phyloP scores from a whole-genome alignment of 2,113 vertebrate genomes.

The Ammodytes marinus region DNA sequence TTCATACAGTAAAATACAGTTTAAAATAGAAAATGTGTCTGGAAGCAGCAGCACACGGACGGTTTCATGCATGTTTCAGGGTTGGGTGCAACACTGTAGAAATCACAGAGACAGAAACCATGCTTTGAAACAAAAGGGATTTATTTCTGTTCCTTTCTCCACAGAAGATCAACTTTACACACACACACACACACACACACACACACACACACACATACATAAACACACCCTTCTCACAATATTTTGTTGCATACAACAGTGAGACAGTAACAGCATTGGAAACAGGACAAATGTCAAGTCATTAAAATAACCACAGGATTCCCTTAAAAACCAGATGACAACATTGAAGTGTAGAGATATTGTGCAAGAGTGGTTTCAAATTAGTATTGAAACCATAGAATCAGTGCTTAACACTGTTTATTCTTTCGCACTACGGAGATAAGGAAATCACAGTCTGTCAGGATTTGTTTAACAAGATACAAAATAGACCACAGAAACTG shows the following conservation, averaged over 20 bases:
- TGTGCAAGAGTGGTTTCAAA: not conserved
- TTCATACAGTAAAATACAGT: slow-evolving; percentile 43
- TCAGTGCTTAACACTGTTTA: not conserved
- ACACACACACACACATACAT: not conserved
- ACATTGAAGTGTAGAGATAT: slow-evolving; percentile 6
- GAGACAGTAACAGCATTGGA: not conserved
- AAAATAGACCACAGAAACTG: slow-evolving; percentile 8
- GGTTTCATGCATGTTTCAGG: slow-evolving; percentile 21
- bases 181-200: not conserved
- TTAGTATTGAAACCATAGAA: not conserved
- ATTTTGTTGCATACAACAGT: not conserved
- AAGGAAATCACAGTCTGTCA: not conserved
- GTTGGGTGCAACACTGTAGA: slow-evolving; percentile 20
- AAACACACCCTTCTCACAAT: not conserved
- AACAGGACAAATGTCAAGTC: slow-evolving; percentile 4
- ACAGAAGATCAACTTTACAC: not conserved
- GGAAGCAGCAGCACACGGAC: not conserved
- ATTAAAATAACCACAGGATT: slow-evolving; percentile 1
- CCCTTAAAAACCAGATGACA: not conserved
- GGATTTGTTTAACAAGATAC: not conserved
- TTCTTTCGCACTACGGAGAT: not conserved
- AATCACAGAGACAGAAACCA: slow-evolving; percentile 24
- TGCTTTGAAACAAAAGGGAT: slow-evolving; percentile 30
- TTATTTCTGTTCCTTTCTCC: slow-evolving; percentile 48
- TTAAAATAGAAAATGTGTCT: slow-evolving; percentile 29